phyloP scores from a whole-genome alignment of 2,888 invertebrate genomes.

The Cremastinae sp. region DNA sequence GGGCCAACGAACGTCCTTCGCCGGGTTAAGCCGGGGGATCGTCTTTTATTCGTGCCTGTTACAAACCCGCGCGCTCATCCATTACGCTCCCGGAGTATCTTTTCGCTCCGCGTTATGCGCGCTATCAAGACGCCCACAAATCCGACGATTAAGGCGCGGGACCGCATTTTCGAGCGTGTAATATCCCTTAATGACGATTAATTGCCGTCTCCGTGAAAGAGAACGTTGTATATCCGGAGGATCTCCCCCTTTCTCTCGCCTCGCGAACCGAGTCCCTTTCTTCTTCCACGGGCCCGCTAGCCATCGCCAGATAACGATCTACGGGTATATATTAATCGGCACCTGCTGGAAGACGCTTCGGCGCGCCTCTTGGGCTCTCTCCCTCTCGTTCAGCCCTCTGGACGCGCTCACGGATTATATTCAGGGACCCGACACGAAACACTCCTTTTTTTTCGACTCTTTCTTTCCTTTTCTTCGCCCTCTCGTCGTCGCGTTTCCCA shows the following conservation, averaged over 20 bases:
- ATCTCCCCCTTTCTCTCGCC: too few species aligned
- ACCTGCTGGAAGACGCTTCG: conserved; percentile 61
- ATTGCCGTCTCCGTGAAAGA: conserved; percentile 61
- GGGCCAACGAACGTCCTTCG: conserved; percentile 53
- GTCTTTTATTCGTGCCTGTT: conserved; percentile 4
- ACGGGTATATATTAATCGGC: conserved; percentile 65
- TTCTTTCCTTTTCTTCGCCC: too few species aligned
- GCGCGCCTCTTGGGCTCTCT: conserved; percentile 22
- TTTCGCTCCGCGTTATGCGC: conserved; percentile 1
- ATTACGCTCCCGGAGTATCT: neutral
- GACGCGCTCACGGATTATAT: neutral
- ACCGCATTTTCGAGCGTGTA: conserved; percentile 67
- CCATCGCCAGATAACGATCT: conserved; percentile 62
- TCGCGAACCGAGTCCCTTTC: too few species aligned
- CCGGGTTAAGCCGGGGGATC: conserved; percentile 10
- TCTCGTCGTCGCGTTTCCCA: too few species aligned
- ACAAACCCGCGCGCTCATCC: conserved; percentile 8
- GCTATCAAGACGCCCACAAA: conserved; percentile 60
- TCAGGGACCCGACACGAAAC: conserved; percentile 2
- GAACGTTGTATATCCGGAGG: too few species aligned
- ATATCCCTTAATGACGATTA: conserved; percentile 69
- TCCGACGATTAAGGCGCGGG: conserved; percentile 63
- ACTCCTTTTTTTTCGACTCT: too few species aligned
- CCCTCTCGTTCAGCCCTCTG: neutral
- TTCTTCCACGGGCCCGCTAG: conserved; percentile 22